phyloP scores from a whole-genome alignment of 2,888 invertebrate species.

The Amorpha juglandis region DNA sequence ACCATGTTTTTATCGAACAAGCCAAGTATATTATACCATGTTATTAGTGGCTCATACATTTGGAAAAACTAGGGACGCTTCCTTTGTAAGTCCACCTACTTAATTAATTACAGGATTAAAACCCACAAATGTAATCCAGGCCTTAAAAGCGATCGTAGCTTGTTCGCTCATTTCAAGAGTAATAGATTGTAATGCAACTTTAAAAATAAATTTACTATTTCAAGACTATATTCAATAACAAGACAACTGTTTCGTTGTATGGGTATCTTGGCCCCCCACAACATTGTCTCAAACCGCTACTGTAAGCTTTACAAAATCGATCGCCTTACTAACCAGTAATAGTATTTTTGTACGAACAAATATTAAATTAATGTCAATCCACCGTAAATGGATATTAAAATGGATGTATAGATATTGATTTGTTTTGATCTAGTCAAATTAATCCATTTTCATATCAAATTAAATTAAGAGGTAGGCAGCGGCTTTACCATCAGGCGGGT shows the following conservation, averaged over 20 bases:
- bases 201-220: neutral
- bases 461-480: too few relatives aligned
- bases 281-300: neutral
- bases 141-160: neutral
- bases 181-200: too few relatives aligned
- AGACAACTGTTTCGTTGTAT: neutral
- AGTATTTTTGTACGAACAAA: constrained; percentile 13
- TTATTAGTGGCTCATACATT: too few relatives aligned
- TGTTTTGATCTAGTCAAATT: constrained; percentile 47
- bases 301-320: neutral
- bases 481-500: too few relatives aligned
- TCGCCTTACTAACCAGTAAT: neutral
- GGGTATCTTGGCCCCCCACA: neutral
- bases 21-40: too few relatives aligned
- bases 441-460: constrained; percentile 16
- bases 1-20: too few relatives aligned
- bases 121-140: too few relatives aligned
- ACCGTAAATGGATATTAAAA: constrained; percentile 12
- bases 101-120: too few relatives aligned
- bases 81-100: too few relatives aligned
- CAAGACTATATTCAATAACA: neutral
- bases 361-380: neutral
- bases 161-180: neutral
- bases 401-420: constrained; percentile 2
- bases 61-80: too few relatives aligned